These are phyloP conservation scores for Pygathrix nemaeus DNA, from an alignment of 2,113 vertebrate species.

Conservation along the genomic window DNA sequence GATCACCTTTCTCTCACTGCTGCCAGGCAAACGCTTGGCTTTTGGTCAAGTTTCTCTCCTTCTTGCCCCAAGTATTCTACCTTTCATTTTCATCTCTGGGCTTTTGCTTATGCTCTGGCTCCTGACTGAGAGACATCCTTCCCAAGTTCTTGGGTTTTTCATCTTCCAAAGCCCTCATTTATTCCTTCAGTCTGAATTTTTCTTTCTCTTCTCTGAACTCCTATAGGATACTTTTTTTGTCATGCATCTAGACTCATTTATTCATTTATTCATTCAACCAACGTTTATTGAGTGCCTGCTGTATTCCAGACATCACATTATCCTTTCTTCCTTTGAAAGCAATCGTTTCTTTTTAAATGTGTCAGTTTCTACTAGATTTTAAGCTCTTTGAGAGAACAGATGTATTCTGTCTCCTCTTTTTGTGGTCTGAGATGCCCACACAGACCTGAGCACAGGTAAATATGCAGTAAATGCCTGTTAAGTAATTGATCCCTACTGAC, in stretches of 20 bases:
- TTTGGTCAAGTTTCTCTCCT: not conserved
- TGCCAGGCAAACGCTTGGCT: not conserved
- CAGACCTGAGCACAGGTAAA: not conserved
- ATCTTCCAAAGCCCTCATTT: not conserved
- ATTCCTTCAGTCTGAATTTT: not conserved
- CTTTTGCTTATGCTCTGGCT: not conserved
- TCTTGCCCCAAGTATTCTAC: not conserved
- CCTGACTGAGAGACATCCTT: not conserved
- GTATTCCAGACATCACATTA: not conserved
- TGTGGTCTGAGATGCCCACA: not conserved
- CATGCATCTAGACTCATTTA: not conserved
- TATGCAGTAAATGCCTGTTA: not conserved
- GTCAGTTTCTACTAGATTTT: not conserved
- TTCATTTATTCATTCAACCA: not conserved
- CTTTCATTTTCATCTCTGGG: not conserved
- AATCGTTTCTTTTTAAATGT: not conserved
- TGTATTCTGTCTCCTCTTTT: not conserved
- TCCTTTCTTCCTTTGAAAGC: not conserved
- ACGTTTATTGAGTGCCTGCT: not conserved
- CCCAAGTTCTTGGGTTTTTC: not conserved
- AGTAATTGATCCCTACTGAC: conserved; percentile 54
- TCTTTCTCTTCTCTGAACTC: not conserved
- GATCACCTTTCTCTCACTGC: not conserved
- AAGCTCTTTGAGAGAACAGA: not conserved
- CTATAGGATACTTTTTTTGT: not conserved